Base-by-base conservation (phyloP, 1,140 invertebrate genomes). In the Drosophila tani region DNA sequence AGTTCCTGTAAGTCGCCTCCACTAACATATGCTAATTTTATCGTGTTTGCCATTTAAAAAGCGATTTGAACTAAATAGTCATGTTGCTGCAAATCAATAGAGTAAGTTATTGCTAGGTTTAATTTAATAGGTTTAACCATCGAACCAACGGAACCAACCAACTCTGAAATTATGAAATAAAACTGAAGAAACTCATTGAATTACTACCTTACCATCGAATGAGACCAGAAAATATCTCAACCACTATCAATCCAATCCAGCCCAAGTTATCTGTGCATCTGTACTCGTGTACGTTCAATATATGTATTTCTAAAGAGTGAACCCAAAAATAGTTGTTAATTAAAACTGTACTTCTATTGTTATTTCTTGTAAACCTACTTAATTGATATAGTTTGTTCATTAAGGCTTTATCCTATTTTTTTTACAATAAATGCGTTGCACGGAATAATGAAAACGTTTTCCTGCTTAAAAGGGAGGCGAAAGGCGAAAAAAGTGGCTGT, bases 251-350 rank as follows among this genome's bases (percentile, higher is more conserved):
- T 57, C 27, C n/a, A 43, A 32, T 40, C 21, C 17, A 79, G 38
- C 24, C 60, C 78, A 79, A 55, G 56, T 46, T 53, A 62, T 65
- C 32, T 40, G 38, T 24, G 4, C 21, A 24, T 24, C 21, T 24
- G 21, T 50, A 38, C 60, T 64, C 27, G 49, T 62, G 49, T 81
- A 77, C 60, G 56, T 78, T 66, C 45, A 64, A 74, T 58, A 45
- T 83, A 79, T 49, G 64, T 53, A 79, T 32, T 64, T 53, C 38
- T 82, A 78, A 47, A 56, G 51, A 83, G 73, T 58, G 64, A 88
- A 50, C 49, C 83, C 83, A 87, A 87, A 87, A 88, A 88, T 87
- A 87, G 84, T 68, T 80, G 12, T 55, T 83, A 88, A 64, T 59
- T 65, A 70, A 64, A 49, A 62, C 46, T 24, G 27, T 79, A 50